Base-by-base conservation (phyloP, 2,888 invertebrate genomes). In the Callyntrura sp. region DNA sequence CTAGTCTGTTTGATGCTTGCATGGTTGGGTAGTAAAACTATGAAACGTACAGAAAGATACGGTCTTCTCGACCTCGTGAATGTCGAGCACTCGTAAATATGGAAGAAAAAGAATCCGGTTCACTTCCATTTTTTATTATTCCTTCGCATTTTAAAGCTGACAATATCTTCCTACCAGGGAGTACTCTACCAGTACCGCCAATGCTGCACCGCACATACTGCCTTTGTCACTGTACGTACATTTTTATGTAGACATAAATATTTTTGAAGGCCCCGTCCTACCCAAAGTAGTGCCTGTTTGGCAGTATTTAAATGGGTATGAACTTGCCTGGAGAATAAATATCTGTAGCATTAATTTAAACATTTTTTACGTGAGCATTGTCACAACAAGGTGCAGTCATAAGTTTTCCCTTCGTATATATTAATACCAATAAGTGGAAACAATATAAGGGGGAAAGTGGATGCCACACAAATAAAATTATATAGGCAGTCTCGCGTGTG, bases 41-140 rank as follows among this genome's bases (percentile, higher is more conserved):
- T 8, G 12, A 55, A 23, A 70, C 35, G 25, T 60, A 79, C 25
- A 43, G 45, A 79, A 60, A 86, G 86, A 86, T 86, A 86, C 55
- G 86, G 79, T 86, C 82, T 81, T 20, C n/a, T 73, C 88, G 81
- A 88, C 88, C 81, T 83, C 82, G 73, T 82, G 88, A 88, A 82
- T 76, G 70, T 88, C 88, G 73, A 82, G 60, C 48, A 57, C 43
- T 81, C 88, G 82, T 88, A 88, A 88, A 88, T 88, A 88, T 51
- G 60, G 51, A 57, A 57, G 62, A 55, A 79, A 82, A 73, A 57
- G 88, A 88, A 82, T 82, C 87, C 70, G 87, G 68, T 62, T 88
- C 87, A 51, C 60, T 88, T 88, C 81, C 48, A 73, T 62, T 68
- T 76, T 68, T 85, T 85, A 62, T 82, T 70, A 68, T 81, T 79